Evolutionary conservation across 2,797 vertebrate genomes (phyloP), one percentile per base, ranked within the genome.

Genomic region (Meda fulgida): DNA sequence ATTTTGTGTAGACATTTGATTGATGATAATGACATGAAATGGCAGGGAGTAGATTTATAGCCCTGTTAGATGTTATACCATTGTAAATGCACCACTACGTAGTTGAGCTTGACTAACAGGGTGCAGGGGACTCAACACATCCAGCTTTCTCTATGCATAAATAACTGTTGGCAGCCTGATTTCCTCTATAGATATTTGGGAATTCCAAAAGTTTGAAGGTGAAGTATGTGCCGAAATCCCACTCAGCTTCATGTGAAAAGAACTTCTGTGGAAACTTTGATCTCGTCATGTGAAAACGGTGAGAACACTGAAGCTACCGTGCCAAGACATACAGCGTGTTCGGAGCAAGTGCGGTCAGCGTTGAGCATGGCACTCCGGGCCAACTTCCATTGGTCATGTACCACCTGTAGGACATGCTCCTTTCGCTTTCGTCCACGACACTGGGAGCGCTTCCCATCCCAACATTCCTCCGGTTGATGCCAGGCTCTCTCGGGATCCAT

Each of bases 401-500:
- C 86, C 69, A 80, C 81, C 81, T 87, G 81, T 38, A 43, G 53
- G 58, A 80, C 23, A 21, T 23, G 60, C 31, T 63, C 51, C 66
- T 70, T 38, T 80, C 10, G 29, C 77, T 65, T 26, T 71, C 4
- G 40, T 75, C 55, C 58, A 70, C 29, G 48, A 71, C 34, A 69
- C 80, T 80, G 80, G 85, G 85, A 86, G 63, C 14, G 7, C 55
- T 80, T 69, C 73, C 81, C 65, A 71, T 63, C 60, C 67, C 46
- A 71, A 71, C 38, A 73, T 72, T 73, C 78, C 73, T 70, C 36
- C 26, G 11, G 53, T 85, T 85, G 76, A 76, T 55, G 63, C 76
- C 65, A 76, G 34, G 83, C 34, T 75, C 80, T 36, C 89, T 89
- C 78, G 88, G 85, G 89, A 89, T 88, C 86, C 81, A 89, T 91